Conservation (phyloP, 1,140 invertebrate species). For the Odontomachus brunneus region DNA sequence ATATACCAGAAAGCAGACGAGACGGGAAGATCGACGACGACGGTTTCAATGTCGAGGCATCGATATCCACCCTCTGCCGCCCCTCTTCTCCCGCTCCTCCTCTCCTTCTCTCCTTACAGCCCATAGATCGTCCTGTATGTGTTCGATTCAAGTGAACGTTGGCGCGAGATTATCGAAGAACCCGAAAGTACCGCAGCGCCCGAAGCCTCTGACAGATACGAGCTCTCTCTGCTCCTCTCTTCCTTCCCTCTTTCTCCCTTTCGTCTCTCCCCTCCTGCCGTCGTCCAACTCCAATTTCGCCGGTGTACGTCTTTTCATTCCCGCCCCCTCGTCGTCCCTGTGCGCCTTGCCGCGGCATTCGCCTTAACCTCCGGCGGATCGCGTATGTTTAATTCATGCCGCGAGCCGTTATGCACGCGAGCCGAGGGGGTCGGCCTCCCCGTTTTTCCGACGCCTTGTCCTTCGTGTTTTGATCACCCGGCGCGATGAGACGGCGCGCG, state of each 20-base stretch:
- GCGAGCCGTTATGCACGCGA: conserved; percentile 46
- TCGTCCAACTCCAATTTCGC: conserved; percentile 40
- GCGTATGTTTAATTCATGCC: conserved; percentile 59
- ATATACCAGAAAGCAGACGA: not conserved
- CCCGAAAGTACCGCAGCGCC: not conserved
- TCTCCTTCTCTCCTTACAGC: too few species aligned
- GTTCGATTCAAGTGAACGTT: not conserved
- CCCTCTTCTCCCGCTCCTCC: too few species aligned
- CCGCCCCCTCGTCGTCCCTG: not conserved
- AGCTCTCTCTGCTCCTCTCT: not conserved
- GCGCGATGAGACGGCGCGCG: conserved; percentile 9
- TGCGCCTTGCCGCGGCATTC: conserved; percentile 2
- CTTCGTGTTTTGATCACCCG: conserved; percentile 45
- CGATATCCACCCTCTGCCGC: not conserved
- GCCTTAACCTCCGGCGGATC: conserved; percentile 41
- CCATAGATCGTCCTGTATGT: too few species aligned
- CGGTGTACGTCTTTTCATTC: conserved; percentile 40
- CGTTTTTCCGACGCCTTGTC: conserved; percentile 38
- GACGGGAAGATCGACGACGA: conserved; percentile 6
- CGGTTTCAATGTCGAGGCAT: not conserved
- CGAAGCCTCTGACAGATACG: not conserved
- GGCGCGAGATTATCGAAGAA: not conserved
- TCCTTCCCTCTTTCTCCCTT: not conserved
- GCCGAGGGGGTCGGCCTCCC: conserved; percentile 16
- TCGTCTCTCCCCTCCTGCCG: conserved; percentile 6